A percentile compares a stretch with the other conserved stretches of the same genome.
These are phyloP conservation scores for Boloria selene DNA, from an alignment of 2,888 invertebrate genomes.

Conservation along the genomic window DNA sequence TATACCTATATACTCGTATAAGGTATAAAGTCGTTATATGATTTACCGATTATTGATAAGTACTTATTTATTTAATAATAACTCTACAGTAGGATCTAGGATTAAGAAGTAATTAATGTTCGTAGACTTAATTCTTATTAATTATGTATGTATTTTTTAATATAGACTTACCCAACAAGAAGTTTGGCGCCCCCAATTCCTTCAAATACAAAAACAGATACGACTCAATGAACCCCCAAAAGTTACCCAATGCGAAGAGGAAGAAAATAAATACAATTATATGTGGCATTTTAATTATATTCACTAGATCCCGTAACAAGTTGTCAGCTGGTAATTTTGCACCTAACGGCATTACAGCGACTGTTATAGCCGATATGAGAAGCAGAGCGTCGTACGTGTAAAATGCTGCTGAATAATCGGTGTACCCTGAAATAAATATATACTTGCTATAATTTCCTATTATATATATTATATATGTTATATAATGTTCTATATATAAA, in stretches of 20 bases:
- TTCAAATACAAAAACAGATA: conserved; percentile 93
- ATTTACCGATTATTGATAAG: too few species aligned
- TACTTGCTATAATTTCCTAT: too few species aligned
- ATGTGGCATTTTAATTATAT: conserved; percentile 89
- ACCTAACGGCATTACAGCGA: conserved; percentile 89
- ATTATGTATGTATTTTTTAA: too few species aligned
- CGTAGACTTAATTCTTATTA: too few species aligned
- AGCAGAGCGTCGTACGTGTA: conserved; percentile 90
- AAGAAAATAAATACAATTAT: conserved; percentile 91
- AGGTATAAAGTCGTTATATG: too few species aligned
- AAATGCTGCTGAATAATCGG: conserved; percentile 94
- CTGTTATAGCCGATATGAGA: conserved; percentile 87
- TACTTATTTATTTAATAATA: too few species aligned
- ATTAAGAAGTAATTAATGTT: too few species aligned
- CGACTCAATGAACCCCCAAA: conserved; percentile 95
- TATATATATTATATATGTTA: too few species aligned
- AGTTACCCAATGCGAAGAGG: conserved; percentile 90
- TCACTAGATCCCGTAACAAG: conserved; percentile 87
- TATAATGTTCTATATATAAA: too few species aligned
- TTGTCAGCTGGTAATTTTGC: conserved; percentile 90
- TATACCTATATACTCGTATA: too few species aligned
- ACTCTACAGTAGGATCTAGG: too few species aligned
- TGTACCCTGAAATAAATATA: conserved; percentile 83
- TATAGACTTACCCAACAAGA: conserved; percentile 85
- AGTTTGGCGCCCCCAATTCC: conserved; percentile 92